Conservation (phyloP, 2,797 vertebrate species). For the Novumbra hubbsi region DNA sequence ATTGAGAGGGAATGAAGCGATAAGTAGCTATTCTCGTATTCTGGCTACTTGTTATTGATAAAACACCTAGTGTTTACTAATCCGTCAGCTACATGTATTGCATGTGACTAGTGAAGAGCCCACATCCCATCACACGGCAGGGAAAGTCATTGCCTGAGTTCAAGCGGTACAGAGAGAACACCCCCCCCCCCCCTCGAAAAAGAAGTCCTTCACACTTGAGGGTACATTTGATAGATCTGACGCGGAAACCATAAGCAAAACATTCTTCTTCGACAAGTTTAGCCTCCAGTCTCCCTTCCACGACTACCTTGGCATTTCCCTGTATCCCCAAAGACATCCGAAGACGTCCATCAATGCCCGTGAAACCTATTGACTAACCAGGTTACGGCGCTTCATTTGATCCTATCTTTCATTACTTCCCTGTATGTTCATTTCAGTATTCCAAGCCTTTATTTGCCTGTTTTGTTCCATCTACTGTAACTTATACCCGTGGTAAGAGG, state of each 20-base stretch:
- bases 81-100: background rate
- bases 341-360: slow-evolving; percentile 3
- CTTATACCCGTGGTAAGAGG: slow-evolving; percentile 78
- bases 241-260: background rate
- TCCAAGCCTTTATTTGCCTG: slow-evolving; percentile 43
- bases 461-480: slow-evolving; percentile 64
- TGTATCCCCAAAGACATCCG: slow-evolving; percentile 15
- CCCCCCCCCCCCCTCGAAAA: background rate
- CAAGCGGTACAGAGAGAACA: background rate
- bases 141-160: background rate
- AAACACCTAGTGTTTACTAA: background rate
- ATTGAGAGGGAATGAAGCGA: background rate
- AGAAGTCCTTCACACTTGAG: background rate
- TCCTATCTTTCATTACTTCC: slow-evolving; percentile 42
- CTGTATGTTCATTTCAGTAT: slow-evolving; percentile 14
- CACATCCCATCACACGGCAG: background rate
- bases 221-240: background rate
- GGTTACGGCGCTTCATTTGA: slow-evolving; percentile 25
- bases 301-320: slow-evolving; percentile 12
- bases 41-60: background rate
- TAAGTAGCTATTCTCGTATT: background rate
- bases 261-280: background rate
- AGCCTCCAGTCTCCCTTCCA: slow-evolving; percentile 13
- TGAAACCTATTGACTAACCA: slow-evolving; percentile 16
- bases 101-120: background rate